Conservation (phyloP, 92 coral and sea anemone species). For the Heliopora coerulea region DNA sequence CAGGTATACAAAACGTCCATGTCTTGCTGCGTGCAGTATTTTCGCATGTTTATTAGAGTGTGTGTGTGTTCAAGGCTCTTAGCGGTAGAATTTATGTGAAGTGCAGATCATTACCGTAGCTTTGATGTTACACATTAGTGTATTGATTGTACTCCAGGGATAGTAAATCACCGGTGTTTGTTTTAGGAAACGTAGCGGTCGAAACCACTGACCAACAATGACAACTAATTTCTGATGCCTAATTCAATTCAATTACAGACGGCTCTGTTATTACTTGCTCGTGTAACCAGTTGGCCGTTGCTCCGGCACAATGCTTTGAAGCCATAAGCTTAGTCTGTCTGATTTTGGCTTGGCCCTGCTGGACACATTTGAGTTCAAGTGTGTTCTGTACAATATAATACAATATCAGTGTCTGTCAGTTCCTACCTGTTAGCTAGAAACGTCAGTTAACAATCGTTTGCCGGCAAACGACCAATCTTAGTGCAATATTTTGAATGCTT, state of each 20-base stretch:
- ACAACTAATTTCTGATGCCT: background rate
- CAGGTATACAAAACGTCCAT: slow-evolving; percentile 3
- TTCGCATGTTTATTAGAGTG: slow-evolving; percentile 11
- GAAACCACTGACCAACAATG: slow-evolving; percentile 6
- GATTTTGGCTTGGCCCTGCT: no score
- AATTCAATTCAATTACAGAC: no score
- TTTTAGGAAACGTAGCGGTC: background rate
- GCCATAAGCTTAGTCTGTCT: no score
- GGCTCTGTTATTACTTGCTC: no score
- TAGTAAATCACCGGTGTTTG: background rate
- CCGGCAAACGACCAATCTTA: background rate
- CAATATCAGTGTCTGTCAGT: no score
- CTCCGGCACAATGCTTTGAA: no score
- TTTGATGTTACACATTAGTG: slow-evolving; percentile 20
- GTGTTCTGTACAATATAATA: no score
- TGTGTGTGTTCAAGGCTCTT: slow-evolving; percentile 2
- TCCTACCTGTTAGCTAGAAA: background rate
- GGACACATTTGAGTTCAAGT: no score
- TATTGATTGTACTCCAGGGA: slow-evolving; percentile 1
- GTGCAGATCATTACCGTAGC: slow-evolving; percentile 1
- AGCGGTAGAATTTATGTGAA: background rate
- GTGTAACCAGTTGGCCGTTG: no score
- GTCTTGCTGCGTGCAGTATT: slow-evolving; percentile 20
- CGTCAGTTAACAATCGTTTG: background rate
- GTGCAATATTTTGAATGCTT: slow-evolving; percentile 1